Evolutionary conservation across 2,888 invertebrate species (phyloP).

Genomic region (Vesta saturnalis): DNA sequence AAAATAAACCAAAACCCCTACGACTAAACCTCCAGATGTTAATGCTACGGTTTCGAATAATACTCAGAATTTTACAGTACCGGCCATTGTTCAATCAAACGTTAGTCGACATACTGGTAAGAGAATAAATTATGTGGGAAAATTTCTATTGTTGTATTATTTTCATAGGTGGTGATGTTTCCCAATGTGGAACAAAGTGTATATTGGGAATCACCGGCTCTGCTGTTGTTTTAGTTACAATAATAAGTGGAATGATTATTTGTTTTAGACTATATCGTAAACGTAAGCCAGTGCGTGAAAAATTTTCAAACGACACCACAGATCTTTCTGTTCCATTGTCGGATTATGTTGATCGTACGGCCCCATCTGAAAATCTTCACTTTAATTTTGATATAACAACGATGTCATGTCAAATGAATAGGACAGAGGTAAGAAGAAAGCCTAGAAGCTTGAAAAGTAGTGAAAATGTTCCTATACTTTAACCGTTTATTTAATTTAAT

Average conservation of each 20-base stretch:
- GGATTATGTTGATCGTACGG: conserved; percentile 53
- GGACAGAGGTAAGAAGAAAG: conserved; percentile 54
- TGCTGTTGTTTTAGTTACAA: conserved; percentile 56
- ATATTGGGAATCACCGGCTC: conserved; percentile 62
- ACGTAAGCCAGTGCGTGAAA: conserved; percentile 54
- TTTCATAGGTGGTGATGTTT: conserved; percentile 47
- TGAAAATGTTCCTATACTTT: no score
- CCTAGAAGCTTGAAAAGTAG: no score
- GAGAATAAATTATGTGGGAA: neutral
- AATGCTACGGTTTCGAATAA: conserved; percentile 8
- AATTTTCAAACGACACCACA: conserved; percentile 52
- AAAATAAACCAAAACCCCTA: conserved; percentile 16
- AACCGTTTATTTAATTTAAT: no score
- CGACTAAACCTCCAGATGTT: conserved; percentile 17
- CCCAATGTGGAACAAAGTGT: conserved; percentile 63
- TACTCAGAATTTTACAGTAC: conserved; percentile 4
- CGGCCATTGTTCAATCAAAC: conserved; percentile 39
- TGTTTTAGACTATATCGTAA: conserved; percentile 55
- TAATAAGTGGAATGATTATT: conserved; percentile 52
- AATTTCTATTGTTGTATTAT: neutral
- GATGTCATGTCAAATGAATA: conserved; percentile 50
- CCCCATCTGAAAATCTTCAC: conserved; percentile 53
- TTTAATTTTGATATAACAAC: conserved; percentile 59
- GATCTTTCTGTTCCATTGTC: conserved; percentile 56
- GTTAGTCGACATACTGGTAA: conserved; percentile 45